Base-by-base conservation (phyloP, 1,140 invertebrate genomes). In the Eueides isabella region DNA sequence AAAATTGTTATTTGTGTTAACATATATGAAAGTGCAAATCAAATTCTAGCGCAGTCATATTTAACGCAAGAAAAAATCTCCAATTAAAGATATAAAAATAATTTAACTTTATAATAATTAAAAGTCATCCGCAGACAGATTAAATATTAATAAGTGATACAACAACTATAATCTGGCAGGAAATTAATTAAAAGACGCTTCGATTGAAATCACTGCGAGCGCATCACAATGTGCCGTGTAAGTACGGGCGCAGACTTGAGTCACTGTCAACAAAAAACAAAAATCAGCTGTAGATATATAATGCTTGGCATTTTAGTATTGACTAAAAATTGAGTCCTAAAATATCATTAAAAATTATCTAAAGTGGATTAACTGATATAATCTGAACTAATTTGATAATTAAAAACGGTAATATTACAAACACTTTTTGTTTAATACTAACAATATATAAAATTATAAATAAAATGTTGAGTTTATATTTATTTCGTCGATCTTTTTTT, bases 141-240 rank as follows among this genome's bases (percentile, higher is more conserved):
- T 73, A 79, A 81, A 84, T 79, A 84, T 84, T 79, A 79, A 85
- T 85, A 86, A 86, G 79, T 80, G 78, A 84, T 84, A 82, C 75
- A 81, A 77, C 80, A 75, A 67, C 82, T 76, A 84, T 89, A 88
- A 87, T 90, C 78, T 87, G 76, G 80, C 86, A 85, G 83, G 86
- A 90, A 89, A 91, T 89, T 90, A 91, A 91, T 91, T 90, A 91
- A 89, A 88, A 87, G 78, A 74, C 67, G 74, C 85, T 87, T 85
- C 83, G 84, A 86, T 90, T 86, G 82, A 86, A 91, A 89, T 86
- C 81, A 84, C 78, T 85, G 83, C 83, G 83, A 85, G 83, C 80
- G 81, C 85, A 84, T 86, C 75, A 79, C 77, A 81, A 81, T 80
- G 79, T 79, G 79, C 74, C 74, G 68, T 75, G 68, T 75, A 73